phyloP scores from a whole-genome alignment of 2,113 vertebrate genomes.

The Dascyllus trimaculatus region DNA sequence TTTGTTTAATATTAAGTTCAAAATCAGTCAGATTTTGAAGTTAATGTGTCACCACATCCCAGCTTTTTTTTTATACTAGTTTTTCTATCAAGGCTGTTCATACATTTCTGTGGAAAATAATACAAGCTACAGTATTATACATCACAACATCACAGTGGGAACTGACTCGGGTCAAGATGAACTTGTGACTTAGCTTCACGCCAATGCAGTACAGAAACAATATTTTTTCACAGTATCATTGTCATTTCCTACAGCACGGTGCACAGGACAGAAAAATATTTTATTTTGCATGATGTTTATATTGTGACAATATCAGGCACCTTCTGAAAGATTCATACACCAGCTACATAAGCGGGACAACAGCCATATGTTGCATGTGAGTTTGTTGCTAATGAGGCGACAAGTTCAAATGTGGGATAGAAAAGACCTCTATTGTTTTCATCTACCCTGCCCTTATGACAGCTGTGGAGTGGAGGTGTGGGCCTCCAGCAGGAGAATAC shows the following conservation, averaged over 20 bases:
- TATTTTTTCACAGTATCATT: background rate
- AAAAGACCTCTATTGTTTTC: constrained; percentile 70
- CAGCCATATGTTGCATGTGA: constrained; percentile 40
- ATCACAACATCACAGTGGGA: too few species aligned
- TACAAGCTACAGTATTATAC: background rate
- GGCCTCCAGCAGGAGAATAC: constrained; percentile 41
- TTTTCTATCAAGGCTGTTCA: too few species aligned
- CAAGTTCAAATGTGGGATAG: constrained; percentile 54
- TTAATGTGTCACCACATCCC: too few species aligned
- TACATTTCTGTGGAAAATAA: too few species aligned
- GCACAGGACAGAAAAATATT: constrained; percentile 1
- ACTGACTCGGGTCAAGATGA: too few species aligned
- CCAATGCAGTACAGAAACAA: too few species aligned
- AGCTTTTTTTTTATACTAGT: too few species aligned
- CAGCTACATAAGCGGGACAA: constrained; percentile 2
- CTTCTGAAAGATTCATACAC: constrained; percentile 15
- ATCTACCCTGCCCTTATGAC: constrained; percentile 41
- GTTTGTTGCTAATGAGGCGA: constrained; percentile 24
- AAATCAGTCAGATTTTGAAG: too few species aligned
- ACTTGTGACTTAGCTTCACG: too few species aligned
- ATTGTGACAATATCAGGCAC: background rate
- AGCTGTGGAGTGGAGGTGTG: constrained; percentile 69
- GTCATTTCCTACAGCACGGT: background rate
- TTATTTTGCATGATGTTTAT: background rate
- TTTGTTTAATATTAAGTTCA: too few species aligned